Conservation (phyloP, 2,113 vertebrate species). For the Pygoscelis adeliae region DNA sequence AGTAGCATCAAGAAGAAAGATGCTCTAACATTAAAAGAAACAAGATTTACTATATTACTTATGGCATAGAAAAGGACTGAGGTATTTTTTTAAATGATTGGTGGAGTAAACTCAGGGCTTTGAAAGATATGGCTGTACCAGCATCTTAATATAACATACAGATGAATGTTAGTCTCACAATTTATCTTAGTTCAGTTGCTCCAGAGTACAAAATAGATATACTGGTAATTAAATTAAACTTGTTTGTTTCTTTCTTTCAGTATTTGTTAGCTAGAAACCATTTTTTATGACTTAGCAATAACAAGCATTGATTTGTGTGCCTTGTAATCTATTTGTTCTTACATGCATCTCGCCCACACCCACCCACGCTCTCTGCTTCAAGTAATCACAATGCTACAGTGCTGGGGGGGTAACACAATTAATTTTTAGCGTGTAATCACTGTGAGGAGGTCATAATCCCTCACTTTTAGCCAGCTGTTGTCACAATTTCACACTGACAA, state of each 20-base stretch:
- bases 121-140: not conserved
- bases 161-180: not conserved
- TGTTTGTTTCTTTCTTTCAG: slow-evolving; percentile 22
- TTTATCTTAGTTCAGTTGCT: slow-evolving; percentile 22
- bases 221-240: slow-evolving; percentile 46
- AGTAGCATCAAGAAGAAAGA: slow-evolving; percentile 15
- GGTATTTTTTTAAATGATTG: slow-evolving; percentile 4
- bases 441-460: slow-evolving; percentile 12
- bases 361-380: not conserved
- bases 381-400: not conserved
- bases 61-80: not conserved
- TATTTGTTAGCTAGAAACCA: not conserved
- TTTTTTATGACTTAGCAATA: slow-evolving; percentile 30
- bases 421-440: slow-evolving; percentile 31
- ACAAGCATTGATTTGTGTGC: slow-evolving; percentile 51
- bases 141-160: slow-evolving; percentile 15
- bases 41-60: slow-evolving; percentile 15
- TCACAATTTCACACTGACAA: slow-evolving; percentile 9
- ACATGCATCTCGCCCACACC: not conserved
- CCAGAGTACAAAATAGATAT: slow-evolving; percentile 28
- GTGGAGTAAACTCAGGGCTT: not conserved
- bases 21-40: slow-evolving; percentile 7
- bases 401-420: not conserved
- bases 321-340: slow-evolving; percentile 34
- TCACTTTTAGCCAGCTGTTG: slow-evolving; percentile 9